Percentiles rank a stretch among this genome's conserved stretches.
phyloP scores from a whole-genome alignment of 2,113 vertebrate species.

The Ochotona princeps region DNA sequence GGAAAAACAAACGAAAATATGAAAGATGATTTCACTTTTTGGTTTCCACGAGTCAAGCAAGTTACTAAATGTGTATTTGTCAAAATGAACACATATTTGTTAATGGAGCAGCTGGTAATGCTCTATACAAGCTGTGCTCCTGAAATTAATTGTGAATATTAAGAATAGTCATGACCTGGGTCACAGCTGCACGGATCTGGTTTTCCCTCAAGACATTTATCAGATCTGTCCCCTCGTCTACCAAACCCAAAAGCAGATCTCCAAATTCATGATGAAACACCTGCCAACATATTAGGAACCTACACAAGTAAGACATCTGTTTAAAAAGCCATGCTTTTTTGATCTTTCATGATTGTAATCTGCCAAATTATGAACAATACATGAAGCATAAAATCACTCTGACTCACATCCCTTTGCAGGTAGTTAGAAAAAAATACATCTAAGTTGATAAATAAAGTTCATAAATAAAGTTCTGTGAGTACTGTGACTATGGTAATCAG shows the following conservation, averaged over 20 bases:
- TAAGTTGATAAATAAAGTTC: conserved; percentile 37
- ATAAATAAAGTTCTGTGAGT: conserved; percentile 47
- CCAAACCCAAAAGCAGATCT: conserved; percentile 50
- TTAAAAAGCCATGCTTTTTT: conserved; percentile 51
- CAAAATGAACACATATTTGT: conserved; percentile 75
- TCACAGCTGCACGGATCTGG: conserved; percentile 70
- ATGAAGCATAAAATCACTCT: conserved; percentile 65
- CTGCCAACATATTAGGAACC: background rate
- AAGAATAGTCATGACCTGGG: conserved; percentile 80
- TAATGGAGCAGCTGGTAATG: conserved; percentile 82
- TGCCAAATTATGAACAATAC: conserved; percentile 60
- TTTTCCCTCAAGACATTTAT: conserved; percentile 67
- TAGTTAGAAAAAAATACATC: conserved; percentile 40
- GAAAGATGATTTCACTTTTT: conserved; percentile 63
- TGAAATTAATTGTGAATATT: conserved; percentile 86
- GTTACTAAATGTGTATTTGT: conserved; percentile 73
- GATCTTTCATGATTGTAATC: conserved; percentile 46
- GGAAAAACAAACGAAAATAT: conserved; percentile 38
- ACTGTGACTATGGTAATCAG: background rate
- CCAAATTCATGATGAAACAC: conserved; percentile 55
- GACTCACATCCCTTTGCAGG: conserved; percentile 34
- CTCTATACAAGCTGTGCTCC: conserved; percentile 78
- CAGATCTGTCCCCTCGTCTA: conserved; percentile 61
- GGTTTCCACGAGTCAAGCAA: conserved; percentile 68
- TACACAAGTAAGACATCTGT: conserved; percentile 58